Conservation (phyloP, 1,140 invertebrate genomes). For the Gryon sp. region DNA sequence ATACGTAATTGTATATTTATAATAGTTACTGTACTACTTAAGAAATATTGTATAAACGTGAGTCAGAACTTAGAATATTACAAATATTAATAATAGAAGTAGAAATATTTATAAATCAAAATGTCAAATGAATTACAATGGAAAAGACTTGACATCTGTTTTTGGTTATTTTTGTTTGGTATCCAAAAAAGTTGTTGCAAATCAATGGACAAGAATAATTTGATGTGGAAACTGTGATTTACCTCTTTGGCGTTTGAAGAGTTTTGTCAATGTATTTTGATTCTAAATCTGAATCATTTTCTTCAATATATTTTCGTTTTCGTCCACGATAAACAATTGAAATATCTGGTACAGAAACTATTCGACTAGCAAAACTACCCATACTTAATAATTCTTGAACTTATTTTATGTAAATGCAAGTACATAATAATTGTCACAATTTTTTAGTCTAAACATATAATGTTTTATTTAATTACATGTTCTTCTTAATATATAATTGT, state of each 20-base stretch:
- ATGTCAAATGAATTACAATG: too few species aligned
- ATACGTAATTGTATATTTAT: too few species aligned
- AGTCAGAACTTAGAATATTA: too few species aligned
- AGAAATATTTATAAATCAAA: too few species aligned
- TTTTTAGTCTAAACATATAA: not conserved
- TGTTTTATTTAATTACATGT: not conserved
- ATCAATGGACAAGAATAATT: too few species aligned
- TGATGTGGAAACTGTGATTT: not conserved
- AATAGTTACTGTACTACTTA: too few species aligned
- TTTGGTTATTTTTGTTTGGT: too few species aligned
- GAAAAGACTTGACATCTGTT: too few species aligned
- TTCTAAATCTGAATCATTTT: constrained; percentile 73
- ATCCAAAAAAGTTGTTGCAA: too few species aligned
- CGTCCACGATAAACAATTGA: constrained; percentile 74
- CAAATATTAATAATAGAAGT: too few species aligned
- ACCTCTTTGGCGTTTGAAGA: constrained; percentile 77
- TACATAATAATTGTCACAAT: constrained; percentile 8
- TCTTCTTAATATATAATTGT: not conserved
- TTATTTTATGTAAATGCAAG: constrained; percentile 11
- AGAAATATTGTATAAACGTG: too few species aligned
- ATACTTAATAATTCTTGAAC: constrained; percentile 60
- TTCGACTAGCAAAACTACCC: constrained; percentile 74
- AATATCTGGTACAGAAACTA: constrained; percentile 73
- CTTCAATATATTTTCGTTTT: constrained; percentile 77
- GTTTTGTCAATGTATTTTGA: constrained; percentile 76